Conservation (phyloP, 2,113 vertebrate species). For the Tricholaema leucomelas region DNA sequence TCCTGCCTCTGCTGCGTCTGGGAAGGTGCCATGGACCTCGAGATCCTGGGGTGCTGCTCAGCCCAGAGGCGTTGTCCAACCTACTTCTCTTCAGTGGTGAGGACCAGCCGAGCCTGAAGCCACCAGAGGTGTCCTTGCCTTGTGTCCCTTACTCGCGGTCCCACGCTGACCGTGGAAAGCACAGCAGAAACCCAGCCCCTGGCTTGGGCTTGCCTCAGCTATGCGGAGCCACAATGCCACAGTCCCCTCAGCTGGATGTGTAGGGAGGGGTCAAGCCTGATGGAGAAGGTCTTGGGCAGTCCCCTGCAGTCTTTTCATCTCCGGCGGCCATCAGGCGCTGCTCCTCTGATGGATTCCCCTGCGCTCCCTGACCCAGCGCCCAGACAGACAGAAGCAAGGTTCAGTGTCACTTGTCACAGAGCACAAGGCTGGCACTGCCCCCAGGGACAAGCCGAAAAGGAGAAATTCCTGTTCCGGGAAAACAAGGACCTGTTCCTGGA, state of each 20-base stretch:
- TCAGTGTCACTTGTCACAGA: too few species aligned
- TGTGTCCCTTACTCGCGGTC: neutral
- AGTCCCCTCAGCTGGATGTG: fast-evolving
- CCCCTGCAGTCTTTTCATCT: neutral
- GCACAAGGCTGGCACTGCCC: neutral
- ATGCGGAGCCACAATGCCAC: neutral
- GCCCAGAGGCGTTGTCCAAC: neutral
- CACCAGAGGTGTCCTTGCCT: neutral
- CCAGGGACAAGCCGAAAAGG: neutral
- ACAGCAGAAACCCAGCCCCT: neutral
- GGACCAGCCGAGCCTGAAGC: neutral
- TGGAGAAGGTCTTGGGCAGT: neutral
- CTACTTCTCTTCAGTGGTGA: fast-evolving
- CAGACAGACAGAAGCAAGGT: neutral
- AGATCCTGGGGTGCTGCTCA: neutral
- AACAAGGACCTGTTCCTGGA: neutral
- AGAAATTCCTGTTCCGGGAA: neutral
- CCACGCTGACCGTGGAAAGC: too few species aligned
- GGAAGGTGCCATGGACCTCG: neutral
- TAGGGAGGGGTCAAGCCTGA: neutral
- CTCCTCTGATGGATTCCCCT: neutral
- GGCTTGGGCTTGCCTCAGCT: neutral
- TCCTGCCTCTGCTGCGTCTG: fast-evolving
- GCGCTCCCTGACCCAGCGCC: neutral
- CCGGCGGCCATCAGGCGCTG: neutral